Evolutionary conservation across 2,888 invertebrate species (phyloP).

Genomic region (Diabrotica balteata): DNA sequence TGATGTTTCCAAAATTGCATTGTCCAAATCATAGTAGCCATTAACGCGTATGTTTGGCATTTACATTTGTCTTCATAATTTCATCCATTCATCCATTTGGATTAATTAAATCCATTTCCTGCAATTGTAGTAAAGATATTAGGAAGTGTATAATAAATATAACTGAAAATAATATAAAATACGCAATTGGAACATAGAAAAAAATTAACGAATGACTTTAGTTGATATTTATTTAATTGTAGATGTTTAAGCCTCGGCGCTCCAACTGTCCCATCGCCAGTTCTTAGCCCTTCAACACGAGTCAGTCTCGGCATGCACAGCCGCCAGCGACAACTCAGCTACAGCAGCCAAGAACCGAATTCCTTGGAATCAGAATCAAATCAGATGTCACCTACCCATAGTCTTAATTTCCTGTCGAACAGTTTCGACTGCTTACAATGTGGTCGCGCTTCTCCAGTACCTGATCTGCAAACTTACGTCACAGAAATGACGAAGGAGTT

Average conservation of each 20-base stretch:
- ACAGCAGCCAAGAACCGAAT: constrained; percentile 75
- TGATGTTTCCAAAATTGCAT: too few relatives aligned
- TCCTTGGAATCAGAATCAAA: constrained; percentile 67
- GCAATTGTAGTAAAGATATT: too few relatives aligned
- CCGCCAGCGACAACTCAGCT: constrained; percentile 66
- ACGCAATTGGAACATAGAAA: too few relatives aligned
- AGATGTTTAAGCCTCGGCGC: constrained; percentile 71
- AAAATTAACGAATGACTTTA: constrained; percentile 53
- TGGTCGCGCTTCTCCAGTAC: constrained; percentile 65
- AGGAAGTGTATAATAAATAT: too few relatives aligned
- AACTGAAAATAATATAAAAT: too few relatives aligned
- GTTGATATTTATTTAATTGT: not conserved
- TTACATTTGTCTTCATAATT: too few relatives aligned
- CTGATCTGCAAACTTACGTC: constrained; percentile 77
- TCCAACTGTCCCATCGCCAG: constrained; percentile 61
- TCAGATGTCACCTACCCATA: constrained; percentile 59
- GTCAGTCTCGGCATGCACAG: constrained; percentile 67
- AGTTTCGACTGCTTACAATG: constrained; percentile 65
- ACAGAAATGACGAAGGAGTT: constrained; percentile 80
- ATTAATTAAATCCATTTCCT: too few relatives aligned
- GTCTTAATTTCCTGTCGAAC: constrained; percentile 61
- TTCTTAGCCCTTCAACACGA: constrained; percentile 70
- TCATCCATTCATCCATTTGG: too few relatives aligned
- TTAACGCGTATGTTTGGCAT: too few relatives aligned
- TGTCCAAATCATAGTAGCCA: too few relatives aligned